Conservation (phyloP, 2,888 invertebrate genomes). For the Tolmerus cingulatus region DNA sequence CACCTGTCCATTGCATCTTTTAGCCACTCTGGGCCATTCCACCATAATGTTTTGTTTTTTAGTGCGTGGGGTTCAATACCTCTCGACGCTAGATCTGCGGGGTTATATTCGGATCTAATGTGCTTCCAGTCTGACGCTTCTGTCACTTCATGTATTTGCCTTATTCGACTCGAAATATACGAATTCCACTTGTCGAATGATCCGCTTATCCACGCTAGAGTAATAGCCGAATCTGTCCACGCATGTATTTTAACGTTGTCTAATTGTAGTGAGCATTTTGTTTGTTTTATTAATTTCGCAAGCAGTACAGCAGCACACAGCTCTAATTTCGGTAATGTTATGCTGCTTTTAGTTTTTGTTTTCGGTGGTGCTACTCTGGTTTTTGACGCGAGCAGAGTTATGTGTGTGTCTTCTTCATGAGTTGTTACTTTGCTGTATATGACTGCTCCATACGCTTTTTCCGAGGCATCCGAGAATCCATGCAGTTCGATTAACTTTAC, state of each 20-base stretch:
- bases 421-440: not conserved
- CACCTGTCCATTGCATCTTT: not conserved
- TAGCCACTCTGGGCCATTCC: not conserved
- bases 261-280: not conserved
- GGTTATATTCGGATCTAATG: not conserved
- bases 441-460: not conserved
- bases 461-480: not conserved
- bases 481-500: not conserved
- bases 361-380: not conserved
- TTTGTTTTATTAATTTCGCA: not conserved
- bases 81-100: not conserved
- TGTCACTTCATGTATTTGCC: not conserved
- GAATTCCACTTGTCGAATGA: not conserved
- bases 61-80: not conserved
- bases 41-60: not conserved
- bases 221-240: not conserved
- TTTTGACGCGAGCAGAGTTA: not conserved
- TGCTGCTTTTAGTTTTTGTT: not conserved
- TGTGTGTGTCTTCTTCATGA: not conserved
- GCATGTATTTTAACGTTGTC: not conserved
- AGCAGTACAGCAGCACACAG: not conserved
- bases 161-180: not conserved
- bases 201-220: not conserved
- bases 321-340: not conserved
- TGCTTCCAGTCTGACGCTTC: not conserved